Base-by-base conservation (phyloP, 1,140 invertebrate genomes). In the Trachelipus rathkii region DNA sequence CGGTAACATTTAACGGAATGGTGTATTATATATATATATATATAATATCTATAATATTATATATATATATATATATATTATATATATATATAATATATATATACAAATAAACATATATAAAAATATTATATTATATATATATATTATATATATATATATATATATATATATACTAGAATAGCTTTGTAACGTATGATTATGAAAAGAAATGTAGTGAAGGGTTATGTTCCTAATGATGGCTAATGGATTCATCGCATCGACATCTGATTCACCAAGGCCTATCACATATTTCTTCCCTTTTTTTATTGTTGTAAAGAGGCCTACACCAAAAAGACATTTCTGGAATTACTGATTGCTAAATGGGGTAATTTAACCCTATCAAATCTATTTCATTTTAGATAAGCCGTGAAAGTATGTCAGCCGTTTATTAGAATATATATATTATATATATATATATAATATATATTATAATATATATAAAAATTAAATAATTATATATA, bases 401-500 rank as follows among this genome's bases (percentile, higher is more conserved):
- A 60, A 60, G 8, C 50, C 50, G 19, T 60, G 50, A 60, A 60
- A 60, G 33, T 33, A 60, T 60, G 11, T 15, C 50, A 60, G 19
- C 19, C 19, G 11, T 60, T 60, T 60, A 4, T n/a, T 60, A 15
- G 11, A 4, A 60, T 60, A 60, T 60, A 60, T 60, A 60, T 60
- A 60, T 60, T 60, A 60, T 60, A 60, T 60, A 60, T 60, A 60
- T 60, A 60, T 60, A 60, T 60, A 60, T 13, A 60, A 33, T 60
- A 60, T 60, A 60, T 60, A 60, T 60, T n/a, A n/a, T n/a, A n/a
- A 60, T 60, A 60, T 60, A 60, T 60, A 60, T 60, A 60, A n/a
- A n/a, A n/a, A n/a, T n/a, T 60, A 60, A 4, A 60, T 60, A 60
- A 4, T 4, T 60, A 60, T 13, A 60, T 33, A 60, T 60, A 60